These are phyloP conservation scores for Spisula subtruncata DNA, from an alignment of 2,888 invertebrate species.

Conservation along the genomic window DNA sequence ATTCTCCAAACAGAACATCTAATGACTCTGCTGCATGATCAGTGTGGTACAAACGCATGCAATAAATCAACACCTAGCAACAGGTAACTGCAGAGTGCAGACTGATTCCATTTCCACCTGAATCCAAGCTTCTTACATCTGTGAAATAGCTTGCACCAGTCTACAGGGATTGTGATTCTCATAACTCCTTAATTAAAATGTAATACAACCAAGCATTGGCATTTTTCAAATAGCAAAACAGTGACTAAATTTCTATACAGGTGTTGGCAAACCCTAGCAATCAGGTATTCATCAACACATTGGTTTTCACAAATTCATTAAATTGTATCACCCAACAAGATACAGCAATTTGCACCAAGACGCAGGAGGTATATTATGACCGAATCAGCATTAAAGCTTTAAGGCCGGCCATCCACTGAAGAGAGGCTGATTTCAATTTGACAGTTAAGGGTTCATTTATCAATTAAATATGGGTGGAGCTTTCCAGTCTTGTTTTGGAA, in stretches of 20 bases:
- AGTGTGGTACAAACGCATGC: not conserved
- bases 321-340: not conserved
- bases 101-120: not conserved
- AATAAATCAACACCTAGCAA: constrained; percentile 19
- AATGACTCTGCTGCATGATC: not conserved
- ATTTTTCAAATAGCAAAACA: constrained; percentile 26
- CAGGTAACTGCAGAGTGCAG: constrained; percentile 13
- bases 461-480: too few relatives aligned
- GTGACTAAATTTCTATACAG: not conserved
- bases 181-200: constrained; percentile 13
- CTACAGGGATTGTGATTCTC: not conserved
- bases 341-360: not conserved
- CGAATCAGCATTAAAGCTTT: too few relatives aligned
- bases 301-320: not conserved
- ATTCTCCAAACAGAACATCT: not conserved
- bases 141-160: constrained; percentile 6
- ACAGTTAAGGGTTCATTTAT: too few relatives aligned
- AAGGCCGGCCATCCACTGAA: too few relatives aligned
- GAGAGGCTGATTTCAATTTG: too few relatives aligned
- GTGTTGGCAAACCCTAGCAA: not conserved
- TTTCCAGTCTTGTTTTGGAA: too few relatives aligned
- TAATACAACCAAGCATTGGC: not conserved
- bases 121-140: not conserved
- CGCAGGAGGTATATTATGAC: not conserved
- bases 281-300: not conserved